Conservation (phyloP, 2,797 vertebrate genomes). For the Pteropus rufus region DNA sequence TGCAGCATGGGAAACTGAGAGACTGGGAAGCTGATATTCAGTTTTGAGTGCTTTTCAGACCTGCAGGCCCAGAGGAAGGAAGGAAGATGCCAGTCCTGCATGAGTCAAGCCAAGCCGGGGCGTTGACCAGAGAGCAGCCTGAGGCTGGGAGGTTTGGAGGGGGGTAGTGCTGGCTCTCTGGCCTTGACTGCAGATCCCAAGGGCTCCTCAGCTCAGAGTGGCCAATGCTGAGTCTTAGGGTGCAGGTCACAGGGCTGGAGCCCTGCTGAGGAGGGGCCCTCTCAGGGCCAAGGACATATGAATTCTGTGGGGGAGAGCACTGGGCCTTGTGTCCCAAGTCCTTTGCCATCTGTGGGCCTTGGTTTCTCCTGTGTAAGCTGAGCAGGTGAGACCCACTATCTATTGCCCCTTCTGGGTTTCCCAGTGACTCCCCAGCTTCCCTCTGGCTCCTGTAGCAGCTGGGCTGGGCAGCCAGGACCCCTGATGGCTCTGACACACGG, state of each 20-base stretch:
- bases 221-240: not conserved
- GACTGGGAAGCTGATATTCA: not conserved
- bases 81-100: not conserved
- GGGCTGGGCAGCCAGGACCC: accelerated
- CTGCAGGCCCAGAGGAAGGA: not conserved
- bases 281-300: not conserved
- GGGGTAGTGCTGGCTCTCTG: not conserved
- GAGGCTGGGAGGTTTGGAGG: not conserved
- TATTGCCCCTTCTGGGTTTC: not conserved
- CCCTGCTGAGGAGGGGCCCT: accelerated
- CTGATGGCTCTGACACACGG: not conserved
- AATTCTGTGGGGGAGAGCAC: accelerated
- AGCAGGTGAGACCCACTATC: not conserved
- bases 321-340: not conserved
- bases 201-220: not conserved
- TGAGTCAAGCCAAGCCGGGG: not conserved
- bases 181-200: not conserved
- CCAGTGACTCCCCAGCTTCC: not conserved
- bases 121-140: too few species aligned
- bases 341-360: not conserved
- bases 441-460: not conserved
- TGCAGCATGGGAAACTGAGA: not conserved
- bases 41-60: not conserved
- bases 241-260: not conserved
- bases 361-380: not conserved